phyloP scores from a whole-genome alignment of 2,888 invertebrate genomes.

The Hipparchia semele region DNA sequence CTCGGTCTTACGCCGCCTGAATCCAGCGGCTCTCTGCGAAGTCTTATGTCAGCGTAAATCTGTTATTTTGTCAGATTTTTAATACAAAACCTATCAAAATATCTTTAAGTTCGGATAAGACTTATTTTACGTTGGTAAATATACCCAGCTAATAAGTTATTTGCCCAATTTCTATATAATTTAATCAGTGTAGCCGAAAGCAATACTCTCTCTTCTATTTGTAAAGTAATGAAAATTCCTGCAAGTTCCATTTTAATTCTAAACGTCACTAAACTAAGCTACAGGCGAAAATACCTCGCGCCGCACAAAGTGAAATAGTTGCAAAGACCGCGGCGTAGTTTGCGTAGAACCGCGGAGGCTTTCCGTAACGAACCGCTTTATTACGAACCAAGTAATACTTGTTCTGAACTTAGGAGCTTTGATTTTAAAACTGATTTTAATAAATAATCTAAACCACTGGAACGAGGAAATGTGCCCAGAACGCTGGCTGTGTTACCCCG shows the following conservation, averaged over 20 bases:
- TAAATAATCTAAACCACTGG: no score
- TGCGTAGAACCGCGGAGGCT: conserved; percentile 31
- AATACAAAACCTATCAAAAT: no score
- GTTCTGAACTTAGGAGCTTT: background rate
- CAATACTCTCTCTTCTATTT: background rate
- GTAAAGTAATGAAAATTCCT: background rate
- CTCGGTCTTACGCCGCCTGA: no score
- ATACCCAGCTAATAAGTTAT: no score
- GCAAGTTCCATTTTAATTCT: conserved; percentile 12
- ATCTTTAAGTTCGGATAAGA: no score
- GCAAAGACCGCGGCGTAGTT: conserved; percentile 32
- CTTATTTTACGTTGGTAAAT: no score
- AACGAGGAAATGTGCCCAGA: no score
- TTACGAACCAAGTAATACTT: conserved; percentile 11
- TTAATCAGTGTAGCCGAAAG: background rate
- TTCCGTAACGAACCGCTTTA: conserved; percentile 30
- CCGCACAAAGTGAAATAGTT: conserved; percentile 38
- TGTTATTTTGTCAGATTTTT: no score
- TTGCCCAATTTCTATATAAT: background rate
- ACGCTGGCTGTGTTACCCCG: no score
- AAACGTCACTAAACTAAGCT: background rate
- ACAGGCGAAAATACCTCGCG: conserved; percentile 27
- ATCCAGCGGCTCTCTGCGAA: no score
- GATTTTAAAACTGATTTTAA: background rate
- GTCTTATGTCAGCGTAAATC: no score